Conservation (phyloP, 2,888 invertebrate species). For the Epinotia bilunana region DNA sequence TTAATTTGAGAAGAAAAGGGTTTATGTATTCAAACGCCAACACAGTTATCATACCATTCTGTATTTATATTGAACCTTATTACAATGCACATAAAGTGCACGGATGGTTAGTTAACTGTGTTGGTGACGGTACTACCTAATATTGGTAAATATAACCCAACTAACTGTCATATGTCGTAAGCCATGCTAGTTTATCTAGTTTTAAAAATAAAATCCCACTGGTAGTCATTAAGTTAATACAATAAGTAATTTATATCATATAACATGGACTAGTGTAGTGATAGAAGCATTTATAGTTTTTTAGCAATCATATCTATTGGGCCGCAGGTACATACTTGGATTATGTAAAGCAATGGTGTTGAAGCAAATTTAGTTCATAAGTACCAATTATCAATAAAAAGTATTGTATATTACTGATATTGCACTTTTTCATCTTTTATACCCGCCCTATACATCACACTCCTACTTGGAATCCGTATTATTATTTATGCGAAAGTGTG, state of each 20-base stretch:
- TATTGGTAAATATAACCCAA: neutral
- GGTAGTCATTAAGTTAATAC: neutral
- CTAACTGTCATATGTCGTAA: neutral
- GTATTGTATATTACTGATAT: conserved; percentile 51
- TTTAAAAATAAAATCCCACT: neutral
- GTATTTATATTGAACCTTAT: no score
- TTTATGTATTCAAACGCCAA: no score
- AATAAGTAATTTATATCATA: conserved; percentile 22
- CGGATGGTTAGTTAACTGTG: no score
- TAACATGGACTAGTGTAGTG: conserved; percentile 49
- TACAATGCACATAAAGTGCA: no score
- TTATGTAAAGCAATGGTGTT: conserved; percentile 1
- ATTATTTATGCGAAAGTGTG: no score
- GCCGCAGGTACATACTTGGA: neutral
- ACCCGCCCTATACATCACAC: neutral
- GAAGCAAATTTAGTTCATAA: neutral
- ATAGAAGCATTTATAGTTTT: conserved; percentile 60
- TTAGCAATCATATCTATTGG: conserved; percentile 45
- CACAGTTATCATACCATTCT: no score
- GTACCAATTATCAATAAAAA: conserved; percentile 47
- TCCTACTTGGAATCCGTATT: no score
- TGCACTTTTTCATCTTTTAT: neutral
- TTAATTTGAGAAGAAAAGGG: no score
- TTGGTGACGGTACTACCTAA: no score
- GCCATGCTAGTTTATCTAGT: neutral